These are phyloP conservation scores for Zaprionus gabonicus DNA, from an alignment of 1,140 invertebrate genomes.

Conservation along the genomic window DNA sequence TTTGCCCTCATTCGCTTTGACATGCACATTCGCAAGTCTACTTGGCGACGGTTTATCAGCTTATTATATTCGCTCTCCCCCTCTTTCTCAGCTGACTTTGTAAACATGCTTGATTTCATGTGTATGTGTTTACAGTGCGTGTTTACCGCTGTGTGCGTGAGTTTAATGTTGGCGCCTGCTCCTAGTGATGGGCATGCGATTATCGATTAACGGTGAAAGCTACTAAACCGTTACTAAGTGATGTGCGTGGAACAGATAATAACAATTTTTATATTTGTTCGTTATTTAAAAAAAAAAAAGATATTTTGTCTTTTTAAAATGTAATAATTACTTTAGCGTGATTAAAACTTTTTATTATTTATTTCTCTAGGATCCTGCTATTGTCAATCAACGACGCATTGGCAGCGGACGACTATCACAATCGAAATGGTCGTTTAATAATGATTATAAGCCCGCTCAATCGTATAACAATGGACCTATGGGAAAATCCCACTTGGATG, in stretches of 20 bases:
- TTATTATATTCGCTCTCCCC: slow-evolving; percentile 42
- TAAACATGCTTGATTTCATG: slow-evolving; percentile 9
- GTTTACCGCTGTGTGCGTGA: not conserved
- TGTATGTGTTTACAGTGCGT: not conserved
- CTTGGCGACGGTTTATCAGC: slow-evolving; percentile 46
- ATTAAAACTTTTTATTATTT: not conserved
- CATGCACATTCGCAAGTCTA: slow-evolving; percentile 48
- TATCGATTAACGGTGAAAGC: slow-evolving; percentile 18
- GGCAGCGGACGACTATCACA: slow-evolving; percentile 76
- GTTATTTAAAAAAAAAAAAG: not conserved
- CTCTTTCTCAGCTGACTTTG: slow-evolving; percentile 41
- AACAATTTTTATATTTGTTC: not conserved
- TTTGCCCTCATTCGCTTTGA: slow-evolving; percentile 28
- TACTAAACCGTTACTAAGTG: slow-evolving; percentile 27
- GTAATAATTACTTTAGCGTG: not conserved
- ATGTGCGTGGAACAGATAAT: not conserved
- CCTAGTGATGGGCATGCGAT: slow-evolving; percentile 18
- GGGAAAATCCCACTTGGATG: slow-evolving; percentile 42
- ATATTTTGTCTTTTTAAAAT: not conserved
- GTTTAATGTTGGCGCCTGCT: slow-evolving; percentile 25
- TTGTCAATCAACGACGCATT: slow-evolving; percentile 81
- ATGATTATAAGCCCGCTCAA: slow-evolving; percentile 45
- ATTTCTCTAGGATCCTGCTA: slow-evolving; percentile 60
- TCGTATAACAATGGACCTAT: slow-evolving; percentile 30
- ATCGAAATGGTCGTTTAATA: slow-evolving; percentile 65